Percentiles rank a stretch among this genome's conserved stretches.
These are phyloP conservation scores for Formica exsecta DNA, from an alignment of 1,140 invertebrate genomes.

Conservation along the genomic window DNA sequence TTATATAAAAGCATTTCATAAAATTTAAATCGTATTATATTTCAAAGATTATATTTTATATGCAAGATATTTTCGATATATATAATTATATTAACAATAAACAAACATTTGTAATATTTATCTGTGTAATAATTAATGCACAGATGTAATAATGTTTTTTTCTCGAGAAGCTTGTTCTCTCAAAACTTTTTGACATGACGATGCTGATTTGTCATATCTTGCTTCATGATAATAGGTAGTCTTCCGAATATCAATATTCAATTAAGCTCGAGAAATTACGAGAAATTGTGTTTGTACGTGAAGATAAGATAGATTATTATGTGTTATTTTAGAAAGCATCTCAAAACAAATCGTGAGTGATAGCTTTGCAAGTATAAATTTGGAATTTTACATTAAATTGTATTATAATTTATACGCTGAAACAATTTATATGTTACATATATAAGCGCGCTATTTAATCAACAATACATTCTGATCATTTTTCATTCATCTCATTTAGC, in stretches of 20 bases:
- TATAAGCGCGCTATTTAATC: not conserved
- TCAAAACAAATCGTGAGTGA: constrained; percentile 20
- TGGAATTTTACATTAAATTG: constrained; percentile 18
- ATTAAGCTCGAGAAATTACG: constrained; percentile 7
- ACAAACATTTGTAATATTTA: not conserved
- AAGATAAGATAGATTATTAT: constrained; percentile 36
- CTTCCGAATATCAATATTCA: not conserved
- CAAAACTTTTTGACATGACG: not conserved
- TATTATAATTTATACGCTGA: not conserved
- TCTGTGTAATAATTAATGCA: not conserved
- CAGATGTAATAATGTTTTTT: not conserved
- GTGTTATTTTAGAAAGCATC: not conserved
- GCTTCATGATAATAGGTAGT: not conserved
- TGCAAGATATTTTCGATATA: not conserved
- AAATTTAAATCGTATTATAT: not conserved
- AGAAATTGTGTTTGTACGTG: not conserved
- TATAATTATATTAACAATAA: not conserved
- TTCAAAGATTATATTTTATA: not conserved
- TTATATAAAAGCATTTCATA: not conserved
- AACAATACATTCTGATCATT: not conserved
- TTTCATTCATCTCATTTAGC: too few species aligned
- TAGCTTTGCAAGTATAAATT: not conserved
- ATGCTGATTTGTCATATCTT: not conserved
- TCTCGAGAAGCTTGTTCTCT: not conserved
- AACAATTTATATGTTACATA: not conserved